These are phyloP conservation scores for Anastatus disparis DNA, from an alignment of 1,140 invertebrate genomes.

Conservation along the genomic window DNA sequence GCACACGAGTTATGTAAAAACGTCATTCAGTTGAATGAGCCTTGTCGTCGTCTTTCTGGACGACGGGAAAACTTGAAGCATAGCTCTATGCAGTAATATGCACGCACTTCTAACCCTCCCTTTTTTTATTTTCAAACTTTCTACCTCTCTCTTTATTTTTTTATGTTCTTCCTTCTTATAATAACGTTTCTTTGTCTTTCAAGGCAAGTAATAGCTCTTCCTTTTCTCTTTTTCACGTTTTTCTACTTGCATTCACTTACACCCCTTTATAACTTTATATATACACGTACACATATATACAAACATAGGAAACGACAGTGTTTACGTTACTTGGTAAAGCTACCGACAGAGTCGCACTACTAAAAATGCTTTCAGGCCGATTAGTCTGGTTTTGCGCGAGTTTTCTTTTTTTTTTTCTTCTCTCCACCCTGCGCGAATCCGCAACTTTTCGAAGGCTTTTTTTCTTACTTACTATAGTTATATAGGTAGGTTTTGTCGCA, in stretches of 20 bases:
- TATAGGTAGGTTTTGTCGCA: conserved; percentile 21
- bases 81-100: not conserved
- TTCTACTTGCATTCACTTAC: not conserved
- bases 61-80: not conserved
- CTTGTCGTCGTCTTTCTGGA: too few relatives aligned
- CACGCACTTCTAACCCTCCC: conserved; percentile 10
- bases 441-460: conserved; percentile 6
- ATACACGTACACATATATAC: too few relatives aligned
- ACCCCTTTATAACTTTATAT: too few relatives aligned
- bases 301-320: too few relatives aligned
- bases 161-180: not conserved
- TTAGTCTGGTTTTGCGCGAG: conserved; percentile 46
- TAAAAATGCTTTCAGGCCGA: conserved; percentile 55
- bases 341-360: conserved; percentile 41
- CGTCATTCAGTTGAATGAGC: not conserved
- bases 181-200: conserved; percentile 28
- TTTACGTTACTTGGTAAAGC: too few relatives aligned
- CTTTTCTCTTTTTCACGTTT: not conserved
- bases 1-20: conserved; percentile 22
- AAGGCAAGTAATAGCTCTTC: not conserved
- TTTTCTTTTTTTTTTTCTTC: too few relatives aligned
- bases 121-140: not conserved
- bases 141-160: too few relatives aligned
- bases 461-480: too few relatives aligned
- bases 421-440: too few relatives aligned